Conservation (phyloP, 2,113 vertebrate species). For the Cebus imitator region DNA sequence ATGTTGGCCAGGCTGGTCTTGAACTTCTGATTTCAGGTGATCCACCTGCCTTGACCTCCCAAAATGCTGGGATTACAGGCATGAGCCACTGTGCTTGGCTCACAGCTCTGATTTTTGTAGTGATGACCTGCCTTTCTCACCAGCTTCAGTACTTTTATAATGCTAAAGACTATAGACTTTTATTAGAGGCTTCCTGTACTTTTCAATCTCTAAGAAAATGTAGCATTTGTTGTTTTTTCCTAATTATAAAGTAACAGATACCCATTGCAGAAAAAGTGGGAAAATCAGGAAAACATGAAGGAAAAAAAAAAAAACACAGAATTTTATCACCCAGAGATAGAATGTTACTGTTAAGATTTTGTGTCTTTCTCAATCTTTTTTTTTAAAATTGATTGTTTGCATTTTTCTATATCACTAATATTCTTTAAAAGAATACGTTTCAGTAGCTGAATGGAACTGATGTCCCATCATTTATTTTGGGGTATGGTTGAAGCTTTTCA, state of each 20-base stretch:
- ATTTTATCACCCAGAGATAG: conserved; percentile 6
- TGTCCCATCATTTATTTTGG: neutral
- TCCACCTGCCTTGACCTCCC: no score
- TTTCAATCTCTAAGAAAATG: neutral
- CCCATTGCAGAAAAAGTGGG: conserved; percentile 15
- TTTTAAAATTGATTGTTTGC: neutral
- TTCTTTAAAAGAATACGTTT: conserved; percentile 20
- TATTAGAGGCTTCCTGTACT: neutral
- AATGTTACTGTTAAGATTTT: conserved; percentile 3
- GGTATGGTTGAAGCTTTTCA: neutral
- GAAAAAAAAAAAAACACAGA: neutral
- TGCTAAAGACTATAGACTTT: neutral
- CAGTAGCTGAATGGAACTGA: neutral
- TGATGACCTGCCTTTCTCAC: neutral
- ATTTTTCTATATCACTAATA: neutral
- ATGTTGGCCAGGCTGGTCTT: no score
- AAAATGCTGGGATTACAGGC: no score
- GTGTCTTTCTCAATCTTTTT: conserved; percentile 25
- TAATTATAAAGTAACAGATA: conserved; percentile 4
- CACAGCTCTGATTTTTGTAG: neutral
- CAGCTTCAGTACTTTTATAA: neutral
- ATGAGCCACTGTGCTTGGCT: no score
- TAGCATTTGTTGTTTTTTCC: neutral
- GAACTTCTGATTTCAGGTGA: no score
- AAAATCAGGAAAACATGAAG: conserved; percentile 4